A percentile compares a stretch with the other conserved stretches of the same genome.
phyloP scores from a whole-genome alignment of 2,797 vertebrate genomes.

The Trematomus bernacchii region DNA sequence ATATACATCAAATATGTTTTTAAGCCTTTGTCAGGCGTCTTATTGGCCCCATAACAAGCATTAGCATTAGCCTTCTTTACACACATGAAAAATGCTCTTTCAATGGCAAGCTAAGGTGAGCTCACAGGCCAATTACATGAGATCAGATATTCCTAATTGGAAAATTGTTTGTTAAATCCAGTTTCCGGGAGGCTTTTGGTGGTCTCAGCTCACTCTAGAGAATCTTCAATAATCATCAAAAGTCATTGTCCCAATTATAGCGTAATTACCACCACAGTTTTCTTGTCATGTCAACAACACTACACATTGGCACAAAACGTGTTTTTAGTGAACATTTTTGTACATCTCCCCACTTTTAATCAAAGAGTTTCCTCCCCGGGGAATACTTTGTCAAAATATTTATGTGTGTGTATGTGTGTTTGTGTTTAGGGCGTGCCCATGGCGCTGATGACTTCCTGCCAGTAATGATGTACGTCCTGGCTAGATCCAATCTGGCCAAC shows the following conservation, averaged over 20 bases:
- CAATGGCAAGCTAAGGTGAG: neutral
- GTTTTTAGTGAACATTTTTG: neutral
- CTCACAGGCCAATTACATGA: neutral
- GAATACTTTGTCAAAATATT: neutral
- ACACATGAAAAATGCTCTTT: neutral
- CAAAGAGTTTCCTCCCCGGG: neutral
- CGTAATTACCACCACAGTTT: neutral
- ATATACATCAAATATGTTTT: neutral
- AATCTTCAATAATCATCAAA: neutral
- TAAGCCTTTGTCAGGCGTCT: neutral
- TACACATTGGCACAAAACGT: neutral
- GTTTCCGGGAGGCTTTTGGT: neutral
- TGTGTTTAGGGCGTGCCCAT: conserved; percentile 87
- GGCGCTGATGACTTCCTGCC: conserved; percentile 98
- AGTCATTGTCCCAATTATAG: neutral
- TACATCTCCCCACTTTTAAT: conserved; percentile 3
- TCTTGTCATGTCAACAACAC: neutral
- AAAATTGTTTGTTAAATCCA: neutral
- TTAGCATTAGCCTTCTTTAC: neutral
- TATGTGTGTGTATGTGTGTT: conserved; percentile 34
- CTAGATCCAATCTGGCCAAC: conserved; percentile 89
- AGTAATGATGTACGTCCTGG: conserved; percentile 97
- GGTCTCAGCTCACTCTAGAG: neutral
- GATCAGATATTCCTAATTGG: too few species aligned
- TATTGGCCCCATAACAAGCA: neutral